Percentiles rank a stretch among this genome's conserved stretches.
Evolutionary conservation across 1,140 invertebrate genomes (phyloP).

Genomic region (Calliphora vicina): DNA sequence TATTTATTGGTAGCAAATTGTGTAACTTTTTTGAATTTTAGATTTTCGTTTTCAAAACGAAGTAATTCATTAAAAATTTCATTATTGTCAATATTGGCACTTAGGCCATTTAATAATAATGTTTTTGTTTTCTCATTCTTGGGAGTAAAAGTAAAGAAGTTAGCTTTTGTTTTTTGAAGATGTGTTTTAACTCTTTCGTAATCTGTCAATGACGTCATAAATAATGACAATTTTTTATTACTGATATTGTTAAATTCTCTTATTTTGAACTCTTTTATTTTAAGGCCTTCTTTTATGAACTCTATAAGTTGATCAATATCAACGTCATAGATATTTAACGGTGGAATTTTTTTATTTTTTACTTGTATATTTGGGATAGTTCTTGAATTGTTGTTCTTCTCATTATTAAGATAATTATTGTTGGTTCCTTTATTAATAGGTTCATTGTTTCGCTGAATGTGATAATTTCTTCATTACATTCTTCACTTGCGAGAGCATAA

Average conservation of each 20-base stretch:
- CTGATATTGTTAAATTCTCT: neutral
- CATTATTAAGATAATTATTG: neutral
- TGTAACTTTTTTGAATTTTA: neutral
- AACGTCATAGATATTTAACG: neutral
- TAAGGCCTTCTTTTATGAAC: no score
- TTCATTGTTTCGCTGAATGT: neutral
- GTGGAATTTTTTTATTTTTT: constrained; percentile 15
- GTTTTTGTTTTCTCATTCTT: neutral
- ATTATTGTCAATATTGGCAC: neutral
- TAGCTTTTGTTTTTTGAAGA: neutral
- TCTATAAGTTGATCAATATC: neutral
- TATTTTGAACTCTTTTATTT: neutral
- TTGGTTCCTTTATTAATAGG: no score
- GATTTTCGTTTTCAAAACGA: neutral
- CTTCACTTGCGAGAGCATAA: neutral
- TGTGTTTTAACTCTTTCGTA: neutral
- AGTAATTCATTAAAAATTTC: neutral
- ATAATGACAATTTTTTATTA: neutral
- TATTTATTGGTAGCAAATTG: constrained; percentile 9
- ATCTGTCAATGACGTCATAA: neutral
- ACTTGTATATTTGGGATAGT: neutral
- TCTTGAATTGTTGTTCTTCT: neutral
- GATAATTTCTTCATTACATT: neutral
- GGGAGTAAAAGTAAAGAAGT: neutral
- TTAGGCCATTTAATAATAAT: constrained; percentile 1